Evolutionary conservation across 2,888 invertebrate species (phyloP), one percentile per base, ranked within the genome.

Genomic region (Emmelina monodactyla): DNA sequence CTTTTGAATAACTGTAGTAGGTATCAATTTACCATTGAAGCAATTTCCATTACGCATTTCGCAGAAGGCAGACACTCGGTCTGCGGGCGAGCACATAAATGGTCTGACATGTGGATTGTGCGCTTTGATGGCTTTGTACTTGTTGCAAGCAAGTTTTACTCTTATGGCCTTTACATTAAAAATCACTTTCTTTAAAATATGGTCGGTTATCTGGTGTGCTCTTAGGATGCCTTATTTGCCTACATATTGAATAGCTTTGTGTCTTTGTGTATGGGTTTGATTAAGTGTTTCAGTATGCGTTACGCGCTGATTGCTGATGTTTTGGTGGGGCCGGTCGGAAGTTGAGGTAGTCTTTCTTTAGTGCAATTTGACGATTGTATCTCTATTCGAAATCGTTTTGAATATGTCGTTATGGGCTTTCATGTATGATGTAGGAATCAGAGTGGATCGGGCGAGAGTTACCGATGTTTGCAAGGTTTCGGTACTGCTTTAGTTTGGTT

Each of bases 31-130:
- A 25, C 25, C 25, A 10, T 4, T 9, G 9, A 25, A 25, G 25
- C 11, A 10, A 9, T 25, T 25, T 25, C 9, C 9, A 25, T 25
- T n/a, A n/a, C n/a, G n/a, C 25, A 49, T 47, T 66, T 62, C 62
- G 58, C 50, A 55, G 59, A 60, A 62, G 53, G 51, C 61, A 67
- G 73, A 66, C 73, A 65, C 61, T 66, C 66, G 58, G 73, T 75
- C 73, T 73, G 66, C 40, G 40, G 31, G 36, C 51, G 47, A 41
- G 35, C 28, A 49, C 32, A 28, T 9, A 16, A 37, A 30, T 33
- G 37, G 31, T 11, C 14, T 15, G 31, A n/a, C 35, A 31, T 35
- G 33, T 14, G 37, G 43, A 43, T 41, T 44, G 40, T 44, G 44
- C 42, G 40, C 28, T 38, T 28, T 37, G 44, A 42, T 44, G 38